Evolutionary conservation across 2,888 invertebrate genomes (phyloP), one percentile per base, ranked within the genome.

Genomic region (Papilio gigon): DNA sequence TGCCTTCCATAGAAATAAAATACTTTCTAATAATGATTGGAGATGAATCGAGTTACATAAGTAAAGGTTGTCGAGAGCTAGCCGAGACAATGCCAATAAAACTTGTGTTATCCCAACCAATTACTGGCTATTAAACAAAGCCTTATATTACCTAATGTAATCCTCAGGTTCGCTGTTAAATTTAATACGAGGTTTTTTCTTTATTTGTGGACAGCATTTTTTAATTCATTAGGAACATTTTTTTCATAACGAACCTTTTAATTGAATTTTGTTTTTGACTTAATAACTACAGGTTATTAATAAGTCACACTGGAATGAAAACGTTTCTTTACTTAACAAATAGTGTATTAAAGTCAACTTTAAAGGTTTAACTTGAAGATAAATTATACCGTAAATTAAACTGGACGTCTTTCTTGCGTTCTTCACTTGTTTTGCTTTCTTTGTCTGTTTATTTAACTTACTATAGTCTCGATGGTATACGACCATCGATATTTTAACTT

Each of bases 41-140:
- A 66, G 25, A n/a, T 47, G 5, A 63, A 63, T 77, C 79, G 82
- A 82, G 78, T 81, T 80, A n/a, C 73, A 56, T 25, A 75, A 74
- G 86, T 87, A 83, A 56, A 27, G 37, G 70, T 42, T 25, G 68
- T 75, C 73, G 79, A 75, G 76, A 77, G 77, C 78, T 79, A 79
- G 80, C 80, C 80, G 81, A 86, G 84, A 88, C 88, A 88, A 87
- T 86, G 82, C 85, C 80, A 87, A 88, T 88, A 88, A 90, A 88
- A 88, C 86, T 83, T 79, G 87, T 89, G 87, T 89, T 87, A 86
- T 84, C 83, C 80, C 74, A 78, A 82, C 87, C 87, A 89, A 89
- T 90, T 89, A 89, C 83, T 70, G 80, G 76, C 84, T 80, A 87
- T 89, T 86, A 88, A 86, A 85, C 83, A 84, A 84, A 74, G 84